phyloP scores from a whole-genome alignment of 2,113 vertebrate genomes.

The Oncorhynchus masou region DNA sequence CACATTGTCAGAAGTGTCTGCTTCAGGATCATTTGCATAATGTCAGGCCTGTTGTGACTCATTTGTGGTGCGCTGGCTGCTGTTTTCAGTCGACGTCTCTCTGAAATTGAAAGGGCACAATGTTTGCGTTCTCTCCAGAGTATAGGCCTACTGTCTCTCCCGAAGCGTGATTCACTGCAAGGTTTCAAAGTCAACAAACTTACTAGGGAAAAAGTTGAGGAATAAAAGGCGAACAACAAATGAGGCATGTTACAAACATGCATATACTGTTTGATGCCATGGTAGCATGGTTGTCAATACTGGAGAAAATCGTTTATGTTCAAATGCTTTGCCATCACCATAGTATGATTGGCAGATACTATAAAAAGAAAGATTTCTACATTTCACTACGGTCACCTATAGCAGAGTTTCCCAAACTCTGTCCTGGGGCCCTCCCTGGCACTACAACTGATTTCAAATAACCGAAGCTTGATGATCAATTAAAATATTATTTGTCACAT shows the following conservation, averaged over 20 bases:
- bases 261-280: neutral
- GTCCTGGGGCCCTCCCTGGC: neutral
- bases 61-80: slow-evolving; percentile 27
- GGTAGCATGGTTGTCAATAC: neutral
- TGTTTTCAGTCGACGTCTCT: neutral
- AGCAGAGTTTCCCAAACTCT: neutral
- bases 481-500: too few relatives aligned
- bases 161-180: neutral
- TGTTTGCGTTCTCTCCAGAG: slow-evolving; percentile 33
- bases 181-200: neutral
- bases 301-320: neutral
- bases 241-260: neutral
- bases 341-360: neutral
- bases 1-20: slow-evolving; percentile 27
- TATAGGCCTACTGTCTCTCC: neutral
- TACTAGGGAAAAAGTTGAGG: neutral
- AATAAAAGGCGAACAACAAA: neutral
- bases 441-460: slow-evolving; percentile 12
- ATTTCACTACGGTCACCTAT: neutral
- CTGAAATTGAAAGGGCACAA: neutral
- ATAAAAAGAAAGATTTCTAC: neutral
- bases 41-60: slow-evolving; percentile 44
- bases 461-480: neutral
- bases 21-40: slow-evolving; percentile 38
- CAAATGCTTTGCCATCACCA: neutral